Evolutionary conservation across 2,113 vertebrate genomes (phyloP), one percentile per base, ranked within the genome.

Genomic region (Bubo bubo): DNA sequence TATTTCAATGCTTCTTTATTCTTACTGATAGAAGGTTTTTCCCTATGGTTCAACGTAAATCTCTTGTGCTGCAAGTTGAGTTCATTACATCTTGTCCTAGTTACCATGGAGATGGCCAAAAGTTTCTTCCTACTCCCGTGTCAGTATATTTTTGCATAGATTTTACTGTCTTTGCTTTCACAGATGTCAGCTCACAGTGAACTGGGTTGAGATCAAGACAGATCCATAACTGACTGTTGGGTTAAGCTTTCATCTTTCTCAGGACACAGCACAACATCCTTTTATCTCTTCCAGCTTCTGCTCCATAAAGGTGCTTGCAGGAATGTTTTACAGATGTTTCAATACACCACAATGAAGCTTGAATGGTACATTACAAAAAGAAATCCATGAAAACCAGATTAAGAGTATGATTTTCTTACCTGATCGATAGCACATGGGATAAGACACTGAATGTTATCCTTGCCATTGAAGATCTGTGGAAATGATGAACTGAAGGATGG

Each of bases 381-480:
- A 60, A 72, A 88, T 26, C 16, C 16, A 49, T 8, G 27, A 62
- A 95, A 91, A 88, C 2, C 14, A 82, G 62, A 67, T 35, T 20
- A 49, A 70, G 35, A 59, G 50, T 30, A 27, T 0, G 1, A 55
- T 74, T 74, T 63, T 97, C 79, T 95, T 73, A 99, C 99, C 99
- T 99, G 99, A 97, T 99, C 99, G 4, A 99, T 99, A 94, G 99
- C 99, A 79, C 99, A 99, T 0, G 99, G 99, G 91, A 99, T 99
- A 89, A 99, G 99, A 98, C 99, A 99, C 95, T 98, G 99, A 79
- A 99, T 91, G 37, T 99, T 99, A 6, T 98, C 98, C 96, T 97
- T 98, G 94, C 96, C 98, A 26, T 97, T 97, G 75, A 99, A 99
- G 95, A 99, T 99, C 87, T 99, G 98, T 27, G 99, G 99, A 98